A percentile compares a stretch with the other conserved stretches of the same genome.
phyloP scores from a whole-genome alignment of 2,797 vertebrate species.

The Coregonus sp. region DNA sequence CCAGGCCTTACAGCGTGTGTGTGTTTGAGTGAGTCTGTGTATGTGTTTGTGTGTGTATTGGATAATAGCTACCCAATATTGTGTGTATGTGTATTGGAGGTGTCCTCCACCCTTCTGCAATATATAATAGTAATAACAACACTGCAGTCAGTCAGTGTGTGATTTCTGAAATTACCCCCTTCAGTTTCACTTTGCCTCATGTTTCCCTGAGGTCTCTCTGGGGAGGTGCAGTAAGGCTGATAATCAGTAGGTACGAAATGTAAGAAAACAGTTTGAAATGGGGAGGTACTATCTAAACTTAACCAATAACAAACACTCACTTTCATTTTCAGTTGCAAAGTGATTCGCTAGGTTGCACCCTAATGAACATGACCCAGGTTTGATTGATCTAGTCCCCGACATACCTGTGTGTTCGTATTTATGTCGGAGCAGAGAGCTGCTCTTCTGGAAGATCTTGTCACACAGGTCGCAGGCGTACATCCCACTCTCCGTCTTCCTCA shows the following conservation, averaged over 20 bases:
- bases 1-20: slow-evolving; percentile 46
- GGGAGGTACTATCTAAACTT: no score
- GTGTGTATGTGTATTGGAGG: slow-evolving; percentile 36
- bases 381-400: not conserved
- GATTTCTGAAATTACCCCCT: slow-evolving; percentile 59
- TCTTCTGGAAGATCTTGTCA: slow-evolving; percentile 99
- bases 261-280: no score
- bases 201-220: slow-evolving; percentile 37
- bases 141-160: not conserved
- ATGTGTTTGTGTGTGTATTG: slow-evolving; percentile 46
- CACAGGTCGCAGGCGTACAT: slow-evolving; percentile 98
- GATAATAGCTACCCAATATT: slow-evolving; percentile 70
- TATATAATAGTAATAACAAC: slow-evolving; percentile 19
- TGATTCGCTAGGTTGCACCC: no score
- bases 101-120: slow-evolving; percentile 55
- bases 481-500: slow-evolving; percentile 94
- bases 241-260: no score
- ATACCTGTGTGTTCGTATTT: slow-evolving; percentile 99
- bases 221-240: no score
- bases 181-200: slow-evolving; percentile 61
- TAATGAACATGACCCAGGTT: not conserved
- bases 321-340: no score
- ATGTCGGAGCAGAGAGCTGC: slow-evolving; percentile 95
- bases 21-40: slow-evolving; percentile 2
- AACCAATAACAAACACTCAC: no score